These are phyloP conservation scores for Macquaria australasica DNA, from an alignment of 2,113 vertebrate genomes.

Conservation along the genomic window DNA sequence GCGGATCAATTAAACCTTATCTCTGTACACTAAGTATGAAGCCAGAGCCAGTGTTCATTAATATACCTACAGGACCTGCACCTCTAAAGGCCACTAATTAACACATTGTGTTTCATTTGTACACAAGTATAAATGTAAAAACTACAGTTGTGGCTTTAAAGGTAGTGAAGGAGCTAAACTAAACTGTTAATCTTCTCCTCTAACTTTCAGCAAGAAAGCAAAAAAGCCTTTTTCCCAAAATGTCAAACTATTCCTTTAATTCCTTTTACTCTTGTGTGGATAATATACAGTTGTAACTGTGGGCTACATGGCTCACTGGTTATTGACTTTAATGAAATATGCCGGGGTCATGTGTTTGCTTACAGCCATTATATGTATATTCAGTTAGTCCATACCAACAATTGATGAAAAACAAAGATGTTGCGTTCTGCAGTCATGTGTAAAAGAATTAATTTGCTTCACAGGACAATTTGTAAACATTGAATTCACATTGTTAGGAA, in stretches of 20 bases:
- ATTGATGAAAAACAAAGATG: neutral
- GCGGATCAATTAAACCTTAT: too few species aligned
- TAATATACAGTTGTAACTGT: neutral
- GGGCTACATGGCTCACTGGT: neutral
- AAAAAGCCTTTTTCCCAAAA: too few species aligned
- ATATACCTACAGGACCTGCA: too few species aligned
- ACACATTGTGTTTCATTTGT: too few species aligned
- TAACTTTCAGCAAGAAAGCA: too few species aligned
- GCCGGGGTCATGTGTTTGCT: conserved; percentile 33
- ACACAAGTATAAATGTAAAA: too few species aligned
- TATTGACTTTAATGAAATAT: conserved; percentile 24
- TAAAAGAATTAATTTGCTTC: conserved; percentile 31
- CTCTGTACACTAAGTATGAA: neutral
- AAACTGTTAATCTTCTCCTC: too few species aligned
- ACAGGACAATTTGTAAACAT: neutral
- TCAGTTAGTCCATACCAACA: conserved; percentile 20
- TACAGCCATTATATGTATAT: conserved; percentile 8
- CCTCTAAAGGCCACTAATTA: too few species aligned
- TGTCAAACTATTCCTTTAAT: neutral
- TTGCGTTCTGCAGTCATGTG: conserved; percentile 18
- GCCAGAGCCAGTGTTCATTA: too few species aligned
- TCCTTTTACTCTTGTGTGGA: neutral
- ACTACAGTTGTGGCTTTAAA: too few species aligned
- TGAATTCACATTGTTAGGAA: conserved; percentile 13
- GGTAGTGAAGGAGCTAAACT: too few species aligned